phyloP scores from a whole-genome alignment of 37 sponge, comb jelly and placozoan species.

The Beroe forskalii region DNA sequence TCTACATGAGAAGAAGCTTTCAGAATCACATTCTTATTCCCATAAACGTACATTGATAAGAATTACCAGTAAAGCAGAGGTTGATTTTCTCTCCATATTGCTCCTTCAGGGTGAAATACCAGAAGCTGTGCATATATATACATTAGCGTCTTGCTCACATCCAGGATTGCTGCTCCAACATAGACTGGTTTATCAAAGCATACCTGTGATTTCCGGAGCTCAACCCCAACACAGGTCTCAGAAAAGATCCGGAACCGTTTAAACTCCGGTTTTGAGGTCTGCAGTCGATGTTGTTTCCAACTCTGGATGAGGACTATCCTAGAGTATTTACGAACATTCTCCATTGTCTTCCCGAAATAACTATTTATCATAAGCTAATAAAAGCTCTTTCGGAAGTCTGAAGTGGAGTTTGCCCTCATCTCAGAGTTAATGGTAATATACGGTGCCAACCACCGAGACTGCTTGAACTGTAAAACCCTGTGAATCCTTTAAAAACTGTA shows the following conservation, averaged over 20 bases:
- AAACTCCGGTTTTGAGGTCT: not conserved
- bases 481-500: not conserved
- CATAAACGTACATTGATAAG: not conserved
- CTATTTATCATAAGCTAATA: constrained; percentile 48
- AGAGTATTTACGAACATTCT: not conserved
- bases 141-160: constrained; percentile 6
- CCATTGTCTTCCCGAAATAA: constrained; percentile 67
- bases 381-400: not conserved
- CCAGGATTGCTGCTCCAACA: constrained; percentile 20
- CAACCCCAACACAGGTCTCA: not conserved
- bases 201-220: not conserved
- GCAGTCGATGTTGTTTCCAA: not conserved
- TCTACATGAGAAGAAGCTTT: too few species aligned
- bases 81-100: too few species aligned
- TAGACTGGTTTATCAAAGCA: constrained; percentile 1
- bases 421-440: constrained; percentile 45
- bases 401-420: not conserved
- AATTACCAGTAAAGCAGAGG: too few species aligned
- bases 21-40: too few species aligned
- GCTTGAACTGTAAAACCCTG: not conserved
- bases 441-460: not conserved
- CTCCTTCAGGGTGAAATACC: not conserved
- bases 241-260: not conserved
- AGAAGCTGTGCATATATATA: too few species aligned
- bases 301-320: not conserved